These are phyloP conservation scores for Polypterus bichir DNA, from an alignment of 2,113 vertebrate genomes.

Conservation along the genomic window DNA sequence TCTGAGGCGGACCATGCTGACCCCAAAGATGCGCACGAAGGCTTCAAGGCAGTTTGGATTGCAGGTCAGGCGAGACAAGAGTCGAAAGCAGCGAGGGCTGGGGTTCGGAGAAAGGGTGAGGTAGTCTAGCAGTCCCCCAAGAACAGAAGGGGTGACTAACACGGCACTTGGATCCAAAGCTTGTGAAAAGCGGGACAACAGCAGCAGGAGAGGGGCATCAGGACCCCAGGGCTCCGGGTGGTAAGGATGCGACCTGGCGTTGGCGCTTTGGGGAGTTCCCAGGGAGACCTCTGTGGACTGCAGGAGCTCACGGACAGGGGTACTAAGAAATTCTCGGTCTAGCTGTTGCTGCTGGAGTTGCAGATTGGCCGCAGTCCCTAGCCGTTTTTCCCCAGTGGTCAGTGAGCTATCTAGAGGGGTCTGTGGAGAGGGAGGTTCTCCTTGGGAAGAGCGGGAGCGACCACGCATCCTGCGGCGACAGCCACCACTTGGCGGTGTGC, in stretches of 20 bases:
- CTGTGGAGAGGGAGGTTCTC: conserved; percentile 12
- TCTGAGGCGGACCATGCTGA: conserved; percentile 50
- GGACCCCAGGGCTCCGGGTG: conserved; percentile 64
- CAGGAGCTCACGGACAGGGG: conserved; percentile 26
- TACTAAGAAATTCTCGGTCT: too few species aligned
- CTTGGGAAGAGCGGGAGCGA: neutral
- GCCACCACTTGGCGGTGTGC: neutral
- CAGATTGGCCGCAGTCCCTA: too few species aligned
- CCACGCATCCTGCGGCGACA: neutral
- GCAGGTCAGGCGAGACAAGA: conserved; percentile 65
- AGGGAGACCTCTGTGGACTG: conserved; percentile 24
- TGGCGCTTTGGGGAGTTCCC: neutral
- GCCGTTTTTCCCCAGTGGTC: too few species aligned
- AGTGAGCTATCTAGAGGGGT: neutral
- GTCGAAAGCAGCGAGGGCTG: conserved; percentile 57
- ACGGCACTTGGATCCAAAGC: conserved; percentile 56
- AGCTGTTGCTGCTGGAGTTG: too few species aligned
- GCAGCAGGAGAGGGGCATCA: conserved; percentile 65
- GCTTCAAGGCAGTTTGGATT: conserved; percentile 75
- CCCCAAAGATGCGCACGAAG: conserved; percentile 58
- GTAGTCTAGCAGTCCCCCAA: conserved; percentile 61
- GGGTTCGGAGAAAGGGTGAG: conserved; percentile 60
- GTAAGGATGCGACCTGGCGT: conserved; percentile 40
- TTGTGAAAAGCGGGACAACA: conserved; percentile 75
- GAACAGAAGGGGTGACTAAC: conserved; percentile 41